Base-by-base conservation (phyloP, 2,113 vertebrate genomes). In the Crocuta crocuta region DNA sequence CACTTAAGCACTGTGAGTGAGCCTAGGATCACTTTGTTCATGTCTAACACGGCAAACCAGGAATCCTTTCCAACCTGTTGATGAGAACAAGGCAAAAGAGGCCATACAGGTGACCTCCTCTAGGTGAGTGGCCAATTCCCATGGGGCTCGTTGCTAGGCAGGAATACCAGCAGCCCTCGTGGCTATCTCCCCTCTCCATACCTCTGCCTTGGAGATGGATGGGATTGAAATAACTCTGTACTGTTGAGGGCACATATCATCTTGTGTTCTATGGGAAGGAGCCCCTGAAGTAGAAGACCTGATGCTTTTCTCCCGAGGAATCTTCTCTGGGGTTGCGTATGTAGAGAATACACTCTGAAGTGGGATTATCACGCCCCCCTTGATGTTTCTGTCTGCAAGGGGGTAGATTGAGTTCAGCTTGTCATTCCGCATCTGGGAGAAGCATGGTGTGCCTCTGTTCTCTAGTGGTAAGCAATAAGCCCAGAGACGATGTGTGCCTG, bases 131-230 rank as follows among this genome's bases (percentile, higher is more conserved):
- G 45, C 33, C 68, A 6, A 5, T 7, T 39, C 16, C 35, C 9
- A 2, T 0, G 50, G 43, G 4, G 4, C 12, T 82, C 7, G 5
- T 31, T 88, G 4, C 21, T 7, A 33, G 31, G 24, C 3, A 58
- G 83, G 16, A 31, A 48, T 9, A 16, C 9, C 7, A 24, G 28
- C 11, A 31, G 1, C 19, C 13, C 21, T 61, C 15, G 10, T 0
- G 45, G 35, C 13, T 0, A 4, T 5, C 10, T 31, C 8, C 12
- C 50, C 3, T 61, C 15, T 24, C n/a, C 33, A 31, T 1, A 26
- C 23, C 33, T 61, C 9, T 35, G 23, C n/a, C 33, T 73, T 15
- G 8, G 28, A 71, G 39, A 35, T 10, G 24, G 7, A n/a, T n/a
- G 11, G 26, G 12, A 2, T 39, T 53, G 0, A 5, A 79, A 39